Percentiles rank a stretch among this genome's conserved stretches.
These are phyloP conservation scores for Cremastinae sp. DNA, from an alignment of 2,888 invertebrate genomes.

Conservation along the genomic window DNA sequence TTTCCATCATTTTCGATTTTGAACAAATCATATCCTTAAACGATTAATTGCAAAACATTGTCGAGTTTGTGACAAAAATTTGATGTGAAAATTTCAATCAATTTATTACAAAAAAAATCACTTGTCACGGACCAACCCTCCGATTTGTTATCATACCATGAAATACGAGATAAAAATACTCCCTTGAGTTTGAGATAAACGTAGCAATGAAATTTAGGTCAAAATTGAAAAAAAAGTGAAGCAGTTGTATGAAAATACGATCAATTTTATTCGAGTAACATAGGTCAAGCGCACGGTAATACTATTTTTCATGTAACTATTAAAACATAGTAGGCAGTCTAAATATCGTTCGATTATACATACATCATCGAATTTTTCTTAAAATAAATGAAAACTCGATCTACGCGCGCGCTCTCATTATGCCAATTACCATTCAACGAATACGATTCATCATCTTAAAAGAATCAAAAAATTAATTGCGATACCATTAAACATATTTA, in stretches of 20 bases:
- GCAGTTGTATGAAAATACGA: conserved; percentile 70
- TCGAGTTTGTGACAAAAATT: too few species aligned
- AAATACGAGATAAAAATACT: too few species aligned
- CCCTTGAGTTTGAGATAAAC: background rate
- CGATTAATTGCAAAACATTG: too few species aligned
- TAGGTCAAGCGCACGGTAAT: conserved; percentile 69
- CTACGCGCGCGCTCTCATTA: conserved; percentile 13
- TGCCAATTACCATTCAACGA: conserved; percentile 29
- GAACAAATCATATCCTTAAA: too few species aligned
- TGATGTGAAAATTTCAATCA: too few species aligned
- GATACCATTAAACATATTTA: conserved; percentile 51
- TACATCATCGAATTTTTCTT: conserved; percentile 38
- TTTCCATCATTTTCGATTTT: too few species aligned
- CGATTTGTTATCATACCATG: too few species aligned
- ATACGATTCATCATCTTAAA: conserved; percentile 25
- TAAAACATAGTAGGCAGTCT: conserved; percentile 69
- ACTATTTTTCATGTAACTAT: conserved; percentile 62
- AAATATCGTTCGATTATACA: conserved; percentile 59
- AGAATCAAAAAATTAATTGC: conserved; percentile 18
- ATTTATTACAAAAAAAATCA: too few species aligned
- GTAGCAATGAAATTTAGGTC: conserved; percentile 1
- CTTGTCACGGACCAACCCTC: too few species aligned
- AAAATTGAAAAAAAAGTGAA: conserved; percentile 10
- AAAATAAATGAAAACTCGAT: conserved; percentile 36
- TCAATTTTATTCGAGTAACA: conserved; percentile 68